A percentile compares a stretch with the other conserved stretches of the same genome.
Conservation (phyloP, 2,113 vertebrate species). For the Tympanuchus pallidicinctus region DNA sequence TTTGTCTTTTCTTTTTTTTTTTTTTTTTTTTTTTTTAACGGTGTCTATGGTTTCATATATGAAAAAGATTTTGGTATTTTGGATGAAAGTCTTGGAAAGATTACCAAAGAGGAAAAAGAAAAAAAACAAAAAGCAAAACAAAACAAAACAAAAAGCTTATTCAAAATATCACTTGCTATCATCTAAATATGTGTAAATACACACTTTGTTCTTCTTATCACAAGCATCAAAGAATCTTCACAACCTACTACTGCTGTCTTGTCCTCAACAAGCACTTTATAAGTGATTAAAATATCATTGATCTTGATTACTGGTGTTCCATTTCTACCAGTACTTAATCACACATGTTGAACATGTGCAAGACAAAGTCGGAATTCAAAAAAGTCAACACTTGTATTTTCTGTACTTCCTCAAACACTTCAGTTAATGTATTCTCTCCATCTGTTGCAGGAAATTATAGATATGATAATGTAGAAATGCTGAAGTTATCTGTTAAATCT, state of each 20-base stretch:
- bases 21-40: background rate
- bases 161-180: background rate
- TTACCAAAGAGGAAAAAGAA: background rate
- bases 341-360: slow-evolving; percentile 38
- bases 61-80: background rate
- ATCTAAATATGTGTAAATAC: background rate
- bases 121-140: fast-evolving
- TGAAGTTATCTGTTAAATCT: background rate
- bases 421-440: slow-evolving; percentile 61
- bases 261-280: background rate
- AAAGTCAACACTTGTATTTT: slow-evolving; percentile 61
- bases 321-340: slow-evolving; percentile 40
- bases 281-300: background rate
- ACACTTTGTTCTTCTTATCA: background rate
- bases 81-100: background rate
- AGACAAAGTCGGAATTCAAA: slow-evolving; percentile 35
- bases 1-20: fast-evolving
- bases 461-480: background rate
- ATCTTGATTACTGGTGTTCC: slow-evolving; percentile 14
- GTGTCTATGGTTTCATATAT: background rate
- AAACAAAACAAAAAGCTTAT: background rate
- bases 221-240: background rate
- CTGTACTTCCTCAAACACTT: slow-evolving; percentile 62
- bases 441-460: slow-evolving; percentile 46
- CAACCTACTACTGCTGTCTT: background rate